Evolutionary conservation across 2,113 vertebrate genomes (phyloP), one percentile per base, ranked within the genome.

Genomic region (Pongo pygmaeus): DNA sequence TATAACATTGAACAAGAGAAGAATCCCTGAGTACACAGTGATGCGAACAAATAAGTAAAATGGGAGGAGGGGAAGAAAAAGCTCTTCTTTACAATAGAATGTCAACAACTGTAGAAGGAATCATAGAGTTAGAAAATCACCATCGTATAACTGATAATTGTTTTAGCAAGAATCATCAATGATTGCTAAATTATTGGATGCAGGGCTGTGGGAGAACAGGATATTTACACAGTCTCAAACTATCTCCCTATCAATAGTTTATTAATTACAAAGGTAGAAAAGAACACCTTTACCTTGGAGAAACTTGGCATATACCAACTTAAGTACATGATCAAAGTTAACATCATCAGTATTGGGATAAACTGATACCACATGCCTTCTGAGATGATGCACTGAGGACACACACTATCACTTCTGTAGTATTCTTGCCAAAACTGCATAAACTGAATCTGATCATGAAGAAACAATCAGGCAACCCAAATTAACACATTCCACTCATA

Each of bases 111-210:
- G 1, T 40, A 80, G 61, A 81, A 81, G n/a, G 13, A 78, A n/a
- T 84, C 84, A 6, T 77, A 85, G 23, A 38, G 10, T 72, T 93
- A 79, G 80, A 79, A 95, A 79, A 16, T 74, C 50, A 83, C 27
- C n/a, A 43, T 78, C 12, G 40, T 78, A 46, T 78, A 35, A 43
- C n/a, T 69, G 43, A 35, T 30, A 59, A 38, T 79, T 86, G 8
- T 95, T 85, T 89, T 30, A 97, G 50, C 46, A 91, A 84, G 78
- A 93, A 48, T 78, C 23, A 64, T 64, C 55, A 75, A 22, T 90
- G 57, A 95, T n/a, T 67, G 52, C 55, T 30, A 18, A 64, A 64
- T 57, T 46, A n/a, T 30, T 89, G 48, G 0, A 11, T 64, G 0
- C 35, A 32, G 17, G 16, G 78, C 78, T 89, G 6, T 89, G 81